Conservation (phyloP, 1,140 invertebrate species). For the Camponotus pennsylvanicus region DNA sequence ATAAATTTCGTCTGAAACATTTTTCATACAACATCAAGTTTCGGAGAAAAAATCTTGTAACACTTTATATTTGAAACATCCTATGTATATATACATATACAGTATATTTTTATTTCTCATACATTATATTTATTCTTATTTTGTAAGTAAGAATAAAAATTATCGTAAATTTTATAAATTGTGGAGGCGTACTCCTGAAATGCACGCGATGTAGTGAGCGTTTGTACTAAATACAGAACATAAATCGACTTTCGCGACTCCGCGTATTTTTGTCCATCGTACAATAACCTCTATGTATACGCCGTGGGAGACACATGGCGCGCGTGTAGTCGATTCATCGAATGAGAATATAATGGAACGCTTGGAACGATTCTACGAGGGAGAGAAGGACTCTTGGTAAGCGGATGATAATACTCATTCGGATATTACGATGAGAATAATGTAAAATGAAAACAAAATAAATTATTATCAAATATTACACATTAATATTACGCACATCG, state of each 20-base stretch:
- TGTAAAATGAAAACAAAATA: conserved; percentile 16
- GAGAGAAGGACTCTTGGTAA: conserved; percentile 12
- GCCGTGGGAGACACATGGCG: conserved; percentile 49
- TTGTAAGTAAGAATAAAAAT: conserved; percentile 1
- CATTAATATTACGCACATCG: conserved; percentile 1
- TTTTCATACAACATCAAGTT: too few relatives aligned
- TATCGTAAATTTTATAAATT: neutral
- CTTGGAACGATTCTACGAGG: conserved; percentile 21
- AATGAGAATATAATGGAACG: conserved; percentile 60
- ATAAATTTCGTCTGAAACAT: too few relatives aligned
- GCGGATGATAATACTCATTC: neutral
- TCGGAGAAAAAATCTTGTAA: too few relatives aligned
- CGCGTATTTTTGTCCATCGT: conserved; percentile 69
- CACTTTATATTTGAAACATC: too few relatives aligned
- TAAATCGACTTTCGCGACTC: conserved; percentile 69
- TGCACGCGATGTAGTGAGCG: conserved; percentile 7
- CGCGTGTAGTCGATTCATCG: conserved; percentile 44
- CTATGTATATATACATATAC: too few relatives aligned
- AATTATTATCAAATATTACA: conserved; percentile 33
- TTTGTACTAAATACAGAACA: conserved; percentile 65
- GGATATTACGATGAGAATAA: conserved; percentile 17
- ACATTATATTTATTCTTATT: neutral
- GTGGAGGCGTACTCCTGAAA: neutral
- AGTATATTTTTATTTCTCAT: too few relatives aligned
- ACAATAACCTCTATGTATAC: conserved; percentile 64